Percentiles rank a stretch among this genome's conserved stretches.
Evolutionary conservation across 2,888 invertebrate genomes (phyloP).

Genomic region (Troides helena): DNA sequence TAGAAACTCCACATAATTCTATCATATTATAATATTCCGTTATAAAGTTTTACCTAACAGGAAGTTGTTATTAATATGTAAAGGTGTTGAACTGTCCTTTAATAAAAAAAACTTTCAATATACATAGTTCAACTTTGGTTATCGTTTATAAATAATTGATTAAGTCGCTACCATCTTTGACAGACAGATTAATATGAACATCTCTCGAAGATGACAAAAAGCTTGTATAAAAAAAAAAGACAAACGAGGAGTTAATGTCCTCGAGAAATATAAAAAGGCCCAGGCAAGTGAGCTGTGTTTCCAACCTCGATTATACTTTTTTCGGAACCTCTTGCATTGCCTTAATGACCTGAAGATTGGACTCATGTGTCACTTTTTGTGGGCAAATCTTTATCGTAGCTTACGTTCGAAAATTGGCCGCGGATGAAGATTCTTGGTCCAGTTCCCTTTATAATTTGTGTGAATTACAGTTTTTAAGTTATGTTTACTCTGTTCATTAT

Average conservation of each 20-base stretch:
- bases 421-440: neutral
- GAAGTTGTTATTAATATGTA: neutral
- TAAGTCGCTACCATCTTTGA: conserved; percentile 21
- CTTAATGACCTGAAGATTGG: conserved; percentile 19
- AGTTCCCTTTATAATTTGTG: conserved; percentile 1
- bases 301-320: conserved; percentile 26
- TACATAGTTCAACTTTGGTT: conserved; percentile 2
- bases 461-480: conserved; percentile 5
- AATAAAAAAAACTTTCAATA: neutral
- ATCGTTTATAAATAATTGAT: conserved; percentile 22
- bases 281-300: conserved; percentile 23
- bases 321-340: conserved; percentile 17
- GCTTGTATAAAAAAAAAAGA: conserved; percentile 5
- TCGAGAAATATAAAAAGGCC: conserved; percentile 18
- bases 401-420: conserved; percentile 19
- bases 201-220: conserved; percentile 21
- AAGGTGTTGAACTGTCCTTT: neutral
- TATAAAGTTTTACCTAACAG: neutral
- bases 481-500: conserved; percentile 6
- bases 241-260: conserved; percentile 28
- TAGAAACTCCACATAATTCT: neutral
- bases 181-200: conserved; percentile 16
- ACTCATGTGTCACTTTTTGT: conserved; percentile 25
- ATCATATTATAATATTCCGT: neutral
- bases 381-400: conserved; percentile 18